Percentiles rank a stretch among this genome's conserved stretches.
Conservation (phyloP, 1,140 invertebrate species). For the Pachyrhynchus sulphureomaculatus region DNA sequence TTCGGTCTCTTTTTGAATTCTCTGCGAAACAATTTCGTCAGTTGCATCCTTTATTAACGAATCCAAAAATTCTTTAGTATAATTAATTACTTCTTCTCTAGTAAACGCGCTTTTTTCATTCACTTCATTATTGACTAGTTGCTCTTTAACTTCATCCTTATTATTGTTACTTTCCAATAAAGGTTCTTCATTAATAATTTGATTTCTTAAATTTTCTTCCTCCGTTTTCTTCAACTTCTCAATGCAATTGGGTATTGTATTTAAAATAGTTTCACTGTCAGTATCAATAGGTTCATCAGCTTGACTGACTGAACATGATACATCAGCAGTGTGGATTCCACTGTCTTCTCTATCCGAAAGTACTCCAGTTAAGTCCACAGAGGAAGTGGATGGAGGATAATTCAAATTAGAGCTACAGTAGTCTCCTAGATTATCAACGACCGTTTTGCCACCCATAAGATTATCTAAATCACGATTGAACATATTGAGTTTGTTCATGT, state of each 20-base stretch:
- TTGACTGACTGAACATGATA: slow-evolving; percentile 74
- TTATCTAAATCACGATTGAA: slow-evolving; percentile 44
- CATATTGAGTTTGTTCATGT: slow-evolving; percentile 44
- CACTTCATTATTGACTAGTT: not conserved
- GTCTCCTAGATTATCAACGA: slow-evolving; percentile 51
- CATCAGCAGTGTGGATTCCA: slow-evolving; percentile 78
- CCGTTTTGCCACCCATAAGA: slow-evolving; percentile 41
- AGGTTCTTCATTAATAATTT: slow-evolving; percentile 22
- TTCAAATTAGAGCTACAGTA: slow-evolving; percentile 39
- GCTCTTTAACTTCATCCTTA: not conserved
- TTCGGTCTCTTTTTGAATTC: not conserved
- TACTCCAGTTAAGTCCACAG: slow-evolving; percentile 53
- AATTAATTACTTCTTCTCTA: slow-evolving; percentile 23
- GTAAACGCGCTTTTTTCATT: not conserved
- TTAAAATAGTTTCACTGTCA: slow-evolving; percentile 28
- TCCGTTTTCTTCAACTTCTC: slow-evolving; percentile 40
- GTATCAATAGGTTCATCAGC: slow-evolving; percentile 64
- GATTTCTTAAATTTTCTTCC: slow-evolving; percentile 24
- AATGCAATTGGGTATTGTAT: slow-evolving; percentile 39
- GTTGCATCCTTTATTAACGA: slow-evolving; percentile 25
- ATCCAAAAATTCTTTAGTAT: slow-evolving; percentile 29
- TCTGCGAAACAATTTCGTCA: slow-evolving; percentile 15
- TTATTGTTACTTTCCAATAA: not conserved
- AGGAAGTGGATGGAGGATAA: slow-evolving; percentile 58
- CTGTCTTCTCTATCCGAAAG: slow-evolving; percentile 78